Percentiles rank a stretch among this genome's conserved stretches.
phyloP scores from a whole-genome alignment of 2,113 vertebrate genomes.

The Eublepharis macularius region DNA sequence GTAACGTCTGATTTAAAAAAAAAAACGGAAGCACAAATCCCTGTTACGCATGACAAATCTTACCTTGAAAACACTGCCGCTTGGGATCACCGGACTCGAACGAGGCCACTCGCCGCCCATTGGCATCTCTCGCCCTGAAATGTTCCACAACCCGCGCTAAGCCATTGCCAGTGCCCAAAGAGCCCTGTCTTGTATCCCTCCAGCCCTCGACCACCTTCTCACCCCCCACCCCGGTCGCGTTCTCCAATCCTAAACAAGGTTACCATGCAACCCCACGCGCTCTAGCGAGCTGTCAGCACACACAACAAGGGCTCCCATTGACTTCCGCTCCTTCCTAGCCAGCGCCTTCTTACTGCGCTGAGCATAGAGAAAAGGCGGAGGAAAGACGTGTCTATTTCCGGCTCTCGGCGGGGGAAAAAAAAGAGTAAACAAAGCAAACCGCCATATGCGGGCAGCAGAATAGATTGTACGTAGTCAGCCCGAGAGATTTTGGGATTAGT shows the following conservation, averaged over 20 bases:
- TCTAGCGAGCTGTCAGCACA: neutral
- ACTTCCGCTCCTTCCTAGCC: neutral
- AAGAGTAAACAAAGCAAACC: neutral
- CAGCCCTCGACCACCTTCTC: neutral
- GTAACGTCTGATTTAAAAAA: neutral
- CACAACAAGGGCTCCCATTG: no score
- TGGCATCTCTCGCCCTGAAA: neutral
- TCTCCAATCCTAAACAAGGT: neutral
- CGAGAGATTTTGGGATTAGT: neutral
- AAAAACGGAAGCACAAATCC: neutral
- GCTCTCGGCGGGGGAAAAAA: neutral
- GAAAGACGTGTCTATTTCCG: neutral
- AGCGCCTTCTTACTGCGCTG: neutral
- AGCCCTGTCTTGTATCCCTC: neutral
- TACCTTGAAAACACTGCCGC: neutral
- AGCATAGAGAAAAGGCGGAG: neutral
- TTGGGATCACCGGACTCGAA: neutral
- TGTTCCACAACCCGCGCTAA: neutral
- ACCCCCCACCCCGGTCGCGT: neutral
- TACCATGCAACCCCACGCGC: neutral
- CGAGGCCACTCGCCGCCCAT: neutral
- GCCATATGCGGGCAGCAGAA: neutral
- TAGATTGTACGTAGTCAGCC: neutral
- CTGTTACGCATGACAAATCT: no score
- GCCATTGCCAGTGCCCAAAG: neutral